Conservation (phyloP, 2,113 vertebrate genomes). For the Hippocampus barbouri region DNA sequence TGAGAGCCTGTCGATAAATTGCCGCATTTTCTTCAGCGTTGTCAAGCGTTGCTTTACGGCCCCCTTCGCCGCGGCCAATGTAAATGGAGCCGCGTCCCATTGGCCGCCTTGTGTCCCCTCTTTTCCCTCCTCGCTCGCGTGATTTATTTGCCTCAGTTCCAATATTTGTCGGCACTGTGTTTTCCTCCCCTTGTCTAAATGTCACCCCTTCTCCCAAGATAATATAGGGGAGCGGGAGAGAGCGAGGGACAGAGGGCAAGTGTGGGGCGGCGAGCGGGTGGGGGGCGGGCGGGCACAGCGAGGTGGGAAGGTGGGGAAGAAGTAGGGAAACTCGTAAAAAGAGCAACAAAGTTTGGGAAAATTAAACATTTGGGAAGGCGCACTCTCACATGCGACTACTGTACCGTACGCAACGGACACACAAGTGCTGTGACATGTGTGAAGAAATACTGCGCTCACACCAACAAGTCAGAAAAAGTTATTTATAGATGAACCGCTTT, state of each 20-base stretch:
- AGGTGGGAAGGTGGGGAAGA: constrained; percentile 46
- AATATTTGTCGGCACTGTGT: constrained; percentile 79
- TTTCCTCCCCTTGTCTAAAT: constrained; percentile 80
- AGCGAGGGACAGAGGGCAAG: constrained; percentile 63
- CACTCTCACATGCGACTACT: constrained; percentile 47
- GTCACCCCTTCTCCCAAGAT: constrained; percentile 79
- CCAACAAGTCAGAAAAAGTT: too few species aligned
- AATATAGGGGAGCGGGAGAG: constrained; percentile 68
- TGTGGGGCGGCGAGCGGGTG: constrained; percentile 6
- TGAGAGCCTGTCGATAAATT: neutral
- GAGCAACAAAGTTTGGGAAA: constrained; percentile 81
- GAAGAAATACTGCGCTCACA: neutral
- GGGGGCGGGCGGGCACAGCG: neutral
- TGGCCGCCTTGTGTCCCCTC: constrained; percentile 30
- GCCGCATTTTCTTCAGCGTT: neutral
- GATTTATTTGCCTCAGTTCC: constrained; percentile 79
- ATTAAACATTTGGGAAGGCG: constrained; percentile 77
- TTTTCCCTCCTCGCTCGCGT: constrained; percentile 47
- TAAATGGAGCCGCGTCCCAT: constrained; percentile 9
- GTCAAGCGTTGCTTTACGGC: constrained; percentile 18
- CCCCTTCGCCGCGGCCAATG: constrained; percentile 20
- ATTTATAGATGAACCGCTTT: too few species aligned
- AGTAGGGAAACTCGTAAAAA: constrained; percentile 71
- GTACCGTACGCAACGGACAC: constrained; percentile 1
- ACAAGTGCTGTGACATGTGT: constrained; percentile 22